These are phyloP conservation scores for Probaryconus sp. DNA, from an alignment of 1,140 invertebrate species.

Conservation along the genomic window DNA sequence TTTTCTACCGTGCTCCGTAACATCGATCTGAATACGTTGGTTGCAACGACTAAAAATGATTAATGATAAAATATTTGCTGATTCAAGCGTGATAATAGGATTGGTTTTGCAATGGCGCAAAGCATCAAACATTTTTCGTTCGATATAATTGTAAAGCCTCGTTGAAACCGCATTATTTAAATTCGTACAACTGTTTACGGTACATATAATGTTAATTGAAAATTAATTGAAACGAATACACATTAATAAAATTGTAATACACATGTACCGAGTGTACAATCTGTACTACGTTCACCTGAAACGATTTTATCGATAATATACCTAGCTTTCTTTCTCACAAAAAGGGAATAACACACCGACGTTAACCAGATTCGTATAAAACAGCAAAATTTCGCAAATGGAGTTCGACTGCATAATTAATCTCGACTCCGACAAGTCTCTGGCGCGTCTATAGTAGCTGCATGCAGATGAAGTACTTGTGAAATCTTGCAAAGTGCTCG, in stretches of 20 bases:
- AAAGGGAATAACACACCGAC: conserved; percentile 11
- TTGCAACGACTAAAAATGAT: conserved; percentile 7
- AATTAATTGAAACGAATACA: conserved; percentile 25
- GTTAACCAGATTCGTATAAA: conserved; percentile 21
- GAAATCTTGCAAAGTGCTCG: conserved; percentile 57
- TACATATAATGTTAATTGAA: conserved; percentile 21
- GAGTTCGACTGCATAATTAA: conserved; percentile 57
- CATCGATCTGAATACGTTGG: too few species aligned
- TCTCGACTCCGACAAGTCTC: conserved; percentile 40
- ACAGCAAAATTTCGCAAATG: conserved; percentile 50
- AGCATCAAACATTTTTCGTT: too few species aligned
- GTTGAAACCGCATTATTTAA: neutral
- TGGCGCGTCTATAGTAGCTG: conserved; percentile 31
- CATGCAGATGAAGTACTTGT: conserved; percentile 54
- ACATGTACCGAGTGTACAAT: neutral
- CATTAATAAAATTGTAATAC: conserved; percentile 21
- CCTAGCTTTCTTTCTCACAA: conserved; percentile 2
- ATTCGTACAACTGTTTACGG: neutral
- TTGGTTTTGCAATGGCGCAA: too few species aligned
- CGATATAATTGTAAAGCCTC: conserved; percentile 9
- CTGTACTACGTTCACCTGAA: neutral
- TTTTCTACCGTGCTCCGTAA: conserved; percentile 2
- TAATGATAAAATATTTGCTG: conserved; percentile 2
- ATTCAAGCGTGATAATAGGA: conserved; percentile 2
- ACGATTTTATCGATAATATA: conserved; percentile 25